Conservation (phyloP, 1,140 invertebrate species). For the Bathynomus jamesi region DNA sequence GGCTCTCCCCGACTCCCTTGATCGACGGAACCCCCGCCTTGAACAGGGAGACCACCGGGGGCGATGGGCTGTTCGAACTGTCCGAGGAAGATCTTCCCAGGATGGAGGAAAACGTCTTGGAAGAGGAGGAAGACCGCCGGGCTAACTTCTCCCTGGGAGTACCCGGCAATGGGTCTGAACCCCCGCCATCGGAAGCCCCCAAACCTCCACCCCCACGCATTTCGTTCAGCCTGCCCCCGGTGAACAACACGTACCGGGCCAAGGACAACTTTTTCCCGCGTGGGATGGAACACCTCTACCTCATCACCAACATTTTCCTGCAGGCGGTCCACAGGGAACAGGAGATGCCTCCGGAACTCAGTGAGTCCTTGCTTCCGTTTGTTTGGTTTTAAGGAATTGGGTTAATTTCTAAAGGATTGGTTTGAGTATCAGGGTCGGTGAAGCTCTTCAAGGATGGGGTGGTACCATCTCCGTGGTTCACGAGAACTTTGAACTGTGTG, state of each 20-base stretch:
- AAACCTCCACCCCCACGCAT: not conserved
- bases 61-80: not conserved
- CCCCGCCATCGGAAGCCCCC: not conserved
- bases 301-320: slow-evolving; percentile 54
- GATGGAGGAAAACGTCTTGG: no score
- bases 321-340: slow-evolving; percentile 45
- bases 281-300: slow-evolving; percentile 60
- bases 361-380: no score
- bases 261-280: slow-evolving; percentile 53
- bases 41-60: not conserved
- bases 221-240: slow-evolving; percentile 5
- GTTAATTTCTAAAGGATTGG: no score
- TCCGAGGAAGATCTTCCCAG: not conserved
- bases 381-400: no score
- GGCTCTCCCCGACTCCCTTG: not conserved
- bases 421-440: no score
- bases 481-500: no score
- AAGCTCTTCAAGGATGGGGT: no score
- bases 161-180: not conserved
- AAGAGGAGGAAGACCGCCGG: no score
- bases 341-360: slow-evolving; percentile 7
- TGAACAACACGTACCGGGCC: slow-evolving; percentile 47
- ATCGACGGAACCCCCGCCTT: not conserved
- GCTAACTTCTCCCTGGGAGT: no score
- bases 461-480: no score